A percentile compares a stretch with the other conserved stretches of the same genome.
Evolutionary conservation across 2,888 invertebrate genomes (phyloP).

Genomic region (Esperia sulphurella): DNA sequence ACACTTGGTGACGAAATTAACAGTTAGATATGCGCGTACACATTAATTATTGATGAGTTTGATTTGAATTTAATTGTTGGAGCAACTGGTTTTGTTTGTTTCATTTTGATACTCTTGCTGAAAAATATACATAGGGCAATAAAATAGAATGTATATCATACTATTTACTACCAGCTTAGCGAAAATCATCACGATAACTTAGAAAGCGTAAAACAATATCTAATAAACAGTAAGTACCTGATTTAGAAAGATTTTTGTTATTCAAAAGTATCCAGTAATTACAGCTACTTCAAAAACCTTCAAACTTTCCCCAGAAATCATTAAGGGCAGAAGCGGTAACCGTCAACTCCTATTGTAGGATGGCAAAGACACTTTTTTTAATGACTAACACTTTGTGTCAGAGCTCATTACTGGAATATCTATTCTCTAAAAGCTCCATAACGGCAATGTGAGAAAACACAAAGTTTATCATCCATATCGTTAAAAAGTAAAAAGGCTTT

Average conservation of each 20-base stretch:
- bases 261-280: not conserved
- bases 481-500: not conserved
- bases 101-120: no score
- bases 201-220: no score
- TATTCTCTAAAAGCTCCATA: conserved; percentile 15
- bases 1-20: conserved; percentile 20
- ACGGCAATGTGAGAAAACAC: not conserved
- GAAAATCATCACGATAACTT: no score
- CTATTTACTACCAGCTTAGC: no score
- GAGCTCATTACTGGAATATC: conserved; percentile 13
- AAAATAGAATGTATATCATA: no score
- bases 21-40: conserved; percentile 11
- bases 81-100: not conserved
- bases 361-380: conserved; percentile 9
- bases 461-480: not conserved
- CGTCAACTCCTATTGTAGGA: not conserved
- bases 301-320: conserved; percentile 17
- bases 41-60: conserved; percentile 10
- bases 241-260: no score
- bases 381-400: conserved; percentile 17
- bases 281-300: not conserved
- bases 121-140: no score
- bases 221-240: no score
- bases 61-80: conserved; percentile 3
- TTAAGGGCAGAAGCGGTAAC: conserved; percentile 16